Evolutionary conservation across 2,797 vertebrate genomes (phyloP).

Genomic region (Arctocebus calabarensis): DNA sequence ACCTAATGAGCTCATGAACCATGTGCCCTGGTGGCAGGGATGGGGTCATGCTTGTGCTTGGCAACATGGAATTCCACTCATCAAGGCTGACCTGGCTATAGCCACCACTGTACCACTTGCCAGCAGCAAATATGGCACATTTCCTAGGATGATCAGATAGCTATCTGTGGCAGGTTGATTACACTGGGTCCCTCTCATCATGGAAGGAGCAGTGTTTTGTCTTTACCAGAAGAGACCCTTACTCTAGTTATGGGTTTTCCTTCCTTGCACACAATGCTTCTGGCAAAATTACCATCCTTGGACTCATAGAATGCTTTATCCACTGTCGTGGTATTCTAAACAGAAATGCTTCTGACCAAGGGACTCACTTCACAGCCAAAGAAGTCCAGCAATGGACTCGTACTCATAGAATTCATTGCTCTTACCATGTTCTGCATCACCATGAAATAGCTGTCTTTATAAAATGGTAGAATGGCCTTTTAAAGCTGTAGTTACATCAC

Average conservation of each 20-base stretch:
- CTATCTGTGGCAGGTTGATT: not conserved
- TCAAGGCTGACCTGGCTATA: not conserved
- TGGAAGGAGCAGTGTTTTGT: not conserved
- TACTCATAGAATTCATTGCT: not conserved
- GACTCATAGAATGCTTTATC: not conserved
- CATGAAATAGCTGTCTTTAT: not conserved
- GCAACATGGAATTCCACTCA: not conserved
- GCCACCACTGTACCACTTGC: not conserved
- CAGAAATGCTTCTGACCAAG: not conserved
- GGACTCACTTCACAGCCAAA: not conserved
- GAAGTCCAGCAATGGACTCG: not conserved
- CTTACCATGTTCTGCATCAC: not conserved
- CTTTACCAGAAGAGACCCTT: not conserved
- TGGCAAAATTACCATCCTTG: not conserved
- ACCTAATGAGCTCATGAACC: not conserved
- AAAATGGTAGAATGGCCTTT: not conserved
- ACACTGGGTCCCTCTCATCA: not conserved
- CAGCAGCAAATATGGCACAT: not conserved
- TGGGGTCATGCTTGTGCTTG: not conserved
- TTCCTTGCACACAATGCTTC: not conserved
- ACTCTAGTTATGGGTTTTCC: not conserved
- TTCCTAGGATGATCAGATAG: not conserved
- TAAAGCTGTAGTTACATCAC: not conserved
- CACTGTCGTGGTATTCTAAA: not conserved
- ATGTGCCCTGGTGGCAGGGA: not conserved